phyloP scores from a whole-genome alignment of 2,888 invertebrate genomes.

The Branchipolynoe longqiensis region DNA sequence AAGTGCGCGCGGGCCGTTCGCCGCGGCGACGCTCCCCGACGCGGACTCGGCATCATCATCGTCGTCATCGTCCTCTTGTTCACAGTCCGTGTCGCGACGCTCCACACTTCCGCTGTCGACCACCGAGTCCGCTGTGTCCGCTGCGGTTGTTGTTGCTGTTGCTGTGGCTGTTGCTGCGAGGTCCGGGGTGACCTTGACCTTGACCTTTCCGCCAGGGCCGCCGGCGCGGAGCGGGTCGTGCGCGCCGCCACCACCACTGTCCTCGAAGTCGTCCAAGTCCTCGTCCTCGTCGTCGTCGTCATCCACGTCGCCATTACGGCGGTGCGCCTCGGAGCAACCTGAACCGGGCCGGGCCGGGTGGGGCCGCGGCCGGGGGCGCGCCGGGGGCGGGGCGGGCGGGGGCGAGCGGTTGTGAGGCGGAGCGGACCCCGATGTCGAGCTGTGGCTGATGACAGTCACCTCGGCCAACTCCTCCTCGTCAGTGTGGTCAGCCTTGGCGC shows the following conservation, averaged over 20 bases:
- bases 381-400: background rate
- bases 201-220: background rate
- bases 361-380: background rate
- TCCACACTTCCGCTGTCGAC: no score
- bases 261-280: background rate
- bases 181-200: no score
- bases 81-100: background rate
- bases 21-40: conserved; percentile 81
- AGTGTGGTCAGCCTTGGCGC: conserved; percentile 77
- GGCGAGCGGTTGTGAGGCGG: background rate
- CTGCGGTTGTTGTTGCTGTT: no score
- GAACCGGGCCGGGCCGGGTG: conserved; percentile 4
- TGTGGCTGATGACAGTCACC: conserved; percentile 85
- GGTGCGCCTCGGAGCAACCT: background rate
- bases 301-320: conserved; percentile 73
- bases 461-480: conserved; percentile 85
- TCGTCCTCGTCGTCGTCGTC: conserved; percentile 82
- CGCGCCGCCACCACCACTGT: background rate
- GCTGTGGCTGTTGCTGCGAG: no score
- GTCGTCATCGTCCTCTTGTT: background rate
- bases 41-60: conserved; percentile 41
- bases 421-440: background rate
- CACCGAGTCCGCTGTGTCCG: no score
- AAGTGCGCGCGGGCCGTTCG: conserved; percentile 86
- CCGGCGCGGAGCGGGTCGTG: background rate